phyloP scores from a whole-genome alignment of 1,140 invertebrate species.

The Nautilus pompilius region DNA sequence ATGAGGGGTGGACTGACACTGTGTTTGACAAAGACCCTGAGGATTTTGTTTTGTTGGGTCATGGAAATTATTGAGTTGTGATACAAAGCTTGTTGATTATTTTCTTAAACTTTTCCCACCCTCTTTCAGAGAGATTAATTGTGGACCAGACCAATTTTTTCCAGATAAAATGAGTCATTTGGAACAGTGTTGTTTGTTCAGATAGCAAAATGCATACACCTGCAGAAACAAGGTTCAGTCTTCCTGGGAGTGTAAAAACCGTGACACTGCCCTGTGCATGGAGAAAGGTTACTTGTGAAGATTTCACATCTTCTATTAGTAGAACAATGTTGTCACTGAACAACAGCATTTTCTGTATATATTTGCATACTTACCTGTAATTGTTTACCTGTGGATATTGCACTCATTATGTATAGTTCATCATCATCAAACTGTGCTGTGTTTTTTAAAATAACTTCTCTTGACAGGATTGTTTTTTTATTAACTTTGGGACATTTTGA shows the following conservation, averaged over 20 bases:
- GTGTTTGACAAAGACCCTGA: too few species aligned
- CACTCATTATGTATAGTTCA: background rate
- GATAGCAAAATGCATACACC: background rate
- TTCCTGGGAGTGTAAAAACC: background rate
- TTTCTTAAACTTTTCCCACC: too few species aligned
- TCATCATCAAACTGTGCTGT: background rate
- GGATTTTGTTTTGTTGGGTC: too few species aligned
- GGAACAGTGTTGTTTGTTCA: background rate
- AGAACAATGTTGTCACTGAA: background rate
- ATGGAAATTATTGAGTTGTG: too few species aligned
- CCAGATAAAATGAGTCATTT: background rate
- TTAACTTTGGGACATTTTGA: too few species aligned
- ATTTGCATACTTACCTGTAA: too few species aligned
- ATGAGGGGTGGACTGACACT: too few species aligned
- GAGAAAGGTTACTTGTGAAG: background rate
- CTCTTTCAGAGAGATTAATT: too few species aligned
- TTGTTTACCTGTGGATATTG: too few species aligned
- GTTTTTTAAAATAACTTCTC: background rate
- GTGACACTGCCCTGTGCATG: background rate
- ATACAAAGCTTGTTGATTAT: too few species aligned
- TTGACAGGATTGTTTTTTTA: background rate
- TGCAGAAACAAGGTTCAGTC: background rate
- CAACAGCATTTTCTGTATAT: background rate
- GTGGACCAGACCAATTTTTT: too few species aligned
- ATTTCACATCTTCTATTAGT: background rate